These are phyloP conservation scores for Cyanistes caeruleus DNA, from an alignment of 2,113 vertebrate genomes.

Conservation along the genomic window DNA sequence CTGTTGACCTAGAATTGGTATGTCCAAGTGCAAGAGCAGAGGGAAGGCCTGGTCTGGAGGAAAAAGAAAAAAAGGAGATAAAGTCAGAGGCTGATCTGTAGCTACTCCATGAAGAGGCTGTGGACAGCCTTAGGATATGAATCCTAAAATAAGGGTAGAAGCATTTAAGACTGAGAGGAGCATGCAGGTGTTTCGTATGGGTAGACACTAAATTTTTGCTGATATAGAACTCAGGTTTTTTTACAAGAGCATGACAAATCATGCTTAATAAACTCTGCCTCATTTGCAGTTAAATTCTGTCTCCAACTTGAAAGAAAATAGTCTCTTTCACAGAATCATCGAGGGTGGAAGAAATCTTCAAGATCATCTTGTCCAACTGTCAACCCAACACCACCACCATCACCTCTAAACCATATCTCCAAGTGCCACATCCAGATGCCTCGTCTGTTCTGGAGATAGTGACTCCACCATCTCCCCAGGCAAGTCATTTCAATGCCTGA, in stretches of 20 bases:
- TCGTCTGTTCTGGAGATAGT: background rate
- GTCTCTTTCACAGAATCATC: background rate
- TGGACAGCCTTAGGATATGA: background rate
- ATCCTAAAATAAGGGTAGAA: background rate
- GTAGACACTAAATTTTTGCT: background rate
- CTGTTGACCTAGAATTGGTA: background rate
- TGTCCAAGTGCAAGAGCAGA: background rate
- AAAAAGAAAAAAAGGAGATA: background rate
- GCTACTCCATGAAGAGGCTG: background rate
- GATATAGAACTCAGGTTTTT: background rate
- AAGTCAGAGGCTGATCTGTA: background rate
- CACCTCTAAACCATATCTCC: background rate
- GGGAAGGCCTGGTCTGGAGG: background rate
- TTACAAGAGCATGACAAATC: background rate
- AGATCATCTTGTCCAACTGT: background rate
- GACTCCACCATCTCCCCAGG: background rate
- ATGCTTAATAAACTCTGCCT: background rate
- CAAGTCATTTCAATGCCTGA: background rate
- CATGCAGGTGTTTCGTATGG: background rate
- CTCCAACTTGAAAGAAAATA: background rate
- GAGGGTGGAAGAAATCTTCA: background rate
- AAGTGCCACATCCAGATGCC: background rate
- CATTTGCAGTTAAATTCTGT: background rate
- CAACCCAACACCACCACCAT: background rate
- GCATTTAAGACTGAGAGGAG: background rate